A percentile compares a stretch with the other conserved stretches of the same genome.
Evolutionary conservation across 2,113 vertebrate species (phyloP).

Genomic region (Callopanchax toddi): DNA sequence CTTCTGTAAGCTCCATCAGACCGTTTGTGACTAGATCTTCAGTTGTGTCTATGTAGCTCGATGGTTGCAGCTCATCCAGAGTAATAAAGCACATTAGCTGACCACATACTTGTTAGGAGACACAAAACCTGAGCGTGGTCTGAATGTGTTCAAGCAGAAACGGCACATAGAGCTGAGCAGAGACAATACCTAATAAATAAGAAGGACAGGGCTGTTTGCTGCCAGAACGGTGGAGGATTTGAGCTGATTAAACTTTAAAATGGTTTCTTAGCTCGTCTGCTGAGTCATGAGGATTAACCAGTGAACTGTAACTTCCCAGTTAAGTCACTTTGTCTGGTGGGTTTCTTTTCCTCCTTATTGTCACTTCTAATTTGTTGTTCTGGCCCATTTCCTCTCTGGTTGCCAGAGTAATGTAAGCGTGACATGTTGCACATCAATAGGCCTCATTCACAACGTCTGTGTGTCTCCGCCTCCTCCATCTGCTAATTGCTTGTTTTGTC

Average conservation of each 20-base stretch:
- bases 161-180: too few species aligned
- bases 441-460: conserved; percentile 65
- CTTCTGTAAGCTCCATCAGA: not conserved
- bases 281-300: too few species aligned
- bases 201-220: too few species aligned
- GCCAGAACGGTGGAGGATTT: too few species aligned
- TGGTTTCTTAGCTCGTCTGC: too few species aligned
- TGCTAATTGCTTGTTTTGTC: conserved; percentile 82
- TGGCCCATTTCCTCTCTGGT: conserved; percentile 46
- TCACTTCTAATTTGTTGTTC: conserved; percentile 70
- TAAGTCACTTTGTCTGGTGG: conserved; percentile 24
- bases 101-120: not conserved
- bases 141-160: not conserved
- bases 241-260: too few species aligned
- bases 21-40: not conserved
- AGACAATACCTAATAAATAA: too few species aligned
- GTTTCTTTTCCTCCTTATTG: conserved; percentile 52
- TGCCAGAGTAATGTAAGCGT: conserved; percentile 65
- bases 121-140: not conserved
- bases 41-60: not conserved
- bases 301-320: too few species aligned
- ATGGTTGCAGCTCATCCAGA: not conserved
- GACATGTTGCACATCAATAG: conserved; percentile 76
- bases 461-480: conserved; percentile 61
- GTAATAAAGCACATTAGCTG: too few species aligned